Percentiles rank a stretch among this genome's conserved stretches.
phyloP scores from a whole-genome alignment of 2,888 invertebrate species.

The Phyllotreta cruciferae region DNA sequence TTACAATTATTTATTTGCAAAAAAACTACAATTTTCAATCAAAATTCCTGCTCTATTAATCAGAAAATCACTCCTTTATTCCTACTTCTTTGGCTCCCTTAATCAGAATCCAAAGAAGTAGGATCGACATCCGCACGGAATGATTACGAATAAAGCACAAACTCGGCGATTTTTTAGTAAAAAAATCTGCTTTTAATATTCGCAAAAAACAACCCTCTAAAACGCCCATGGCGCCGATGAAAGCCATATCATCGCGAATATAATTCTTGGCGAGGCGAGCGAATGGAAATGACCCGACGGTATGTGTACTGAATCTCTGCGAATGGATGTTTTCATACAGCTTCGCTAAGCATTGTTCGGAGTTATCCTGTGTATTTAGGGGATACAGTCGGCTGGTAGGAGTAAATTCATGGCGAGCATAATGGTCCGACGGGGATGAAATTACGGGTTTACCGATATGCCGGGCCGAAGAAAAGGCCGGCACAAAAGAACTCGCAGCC shows the following conservation, averaged over 20 bases:
- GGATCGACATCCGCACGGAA: too few relatives aligned
- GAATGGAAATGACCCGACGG: slow-evolving; percentile 10
- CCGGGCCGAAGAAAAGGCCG: too few relatives aligned
- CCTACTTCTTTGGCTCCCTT: too few relatives aligned
- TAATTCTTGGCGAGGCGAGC: slow-evolving; percentile 23
- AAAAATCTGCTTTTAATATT: too few relatives aligned
- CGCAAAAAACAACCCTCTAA: slow-evolving; percentile 8
- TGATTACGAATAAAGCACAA: too few relatives aligned
- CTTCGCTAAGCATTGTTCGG: slow-evolving; percentile 8
- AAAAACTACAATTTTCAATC: too few relatives aligned
- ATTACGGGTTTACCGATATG: slow-evolving; percentile 1
- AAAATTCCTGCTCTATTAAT: too few relatives aligned
- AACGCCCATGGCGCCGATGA: slow-evolving; percentile 19
- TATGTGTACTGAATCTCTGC: slow-evolving; percentile 8
- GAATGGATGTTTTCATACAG: slow-evolving; percentile 17
- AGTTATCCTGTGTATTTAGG: slow-evolving; percentile 20
- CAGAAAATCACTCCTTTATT: too few relatives aligned
- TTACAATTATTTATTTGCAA: too few relatives aligned
- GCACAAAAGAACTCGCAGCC: too few relatives aligned
- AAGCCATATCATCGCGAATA: slow-evolving; percentile 26
- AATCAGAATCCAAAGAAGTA: too few relatives aligned
- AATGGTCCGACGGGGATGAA: neutral
- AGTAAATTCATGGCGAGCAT: slow-evolving; percentile 6
- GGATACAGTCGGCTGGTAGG: neutral
- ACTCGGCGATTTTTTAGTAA: too few relatives aligned